Conservation (phyloP, 2,113 vertebrate species). For the Phoxinus phoxinus region DNA sequence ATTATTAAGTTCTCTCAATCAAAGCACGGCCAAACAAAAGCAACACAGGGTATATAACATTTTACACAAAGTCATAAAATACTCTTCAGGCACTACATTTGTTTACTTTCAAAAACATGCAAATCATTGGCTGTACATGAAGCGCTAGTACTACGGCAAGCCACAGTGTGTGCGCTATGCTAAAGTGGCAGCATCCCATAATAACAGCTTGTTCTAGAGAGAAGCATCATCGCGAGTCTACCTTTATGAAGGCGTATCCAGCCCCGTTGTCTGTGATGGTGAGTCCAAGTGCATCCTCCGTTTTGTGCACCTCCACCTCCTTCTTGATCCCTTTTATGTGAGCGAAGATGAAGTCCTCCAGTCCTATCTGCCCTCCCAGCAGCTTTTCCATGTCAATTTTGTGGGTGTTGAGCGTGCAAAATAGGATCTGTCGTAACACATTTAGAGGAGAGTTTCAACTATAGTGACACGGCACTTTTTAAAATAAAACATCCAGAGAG, state of each 20-base stretch:
- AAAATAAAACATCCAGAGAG: too few relatives aligned
- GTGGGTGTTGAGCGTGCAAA: conserved; percentile 95
- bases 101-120: conserved; percentile 21
- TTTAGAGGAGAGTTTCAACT: not conserved
- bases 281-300: conserved; percentile 89
- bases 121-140: conserved; percentile 2
- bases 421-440: conserved; percentile 84
- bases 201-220: not conserved
- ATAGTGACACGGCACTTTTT: not conserved
- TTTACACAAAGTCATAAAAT: not conserved
- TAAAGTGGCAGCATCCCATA: not conserved
- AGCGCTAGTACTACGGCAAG: not conserved
- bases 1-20: not conserved
- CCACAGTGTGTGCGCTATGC: not conserved
- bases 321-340: conserved; percentile 91
- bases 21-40: not conserved
- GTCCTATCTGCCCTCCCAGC: conserved; percentile 89
- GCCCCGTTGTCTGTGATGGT: conserved; percentile 96
- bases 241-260: conserved; percentile 94
- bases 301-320: conserved; percentile 88
- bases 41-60: not conserved
- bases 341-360: conserved; percentile 97
- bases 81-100: not conserved
- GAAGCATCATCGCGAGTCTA: conserved; percentile 53
- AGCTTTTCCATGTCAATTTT: conserved; percentile 96